A percentile compares a stretch with the other conserved stretches of the same genome.
Evolutionary conservation across 2,888 invertebrate species (phyloP).

Genomic region (Ditula angustiorana): DNA sequence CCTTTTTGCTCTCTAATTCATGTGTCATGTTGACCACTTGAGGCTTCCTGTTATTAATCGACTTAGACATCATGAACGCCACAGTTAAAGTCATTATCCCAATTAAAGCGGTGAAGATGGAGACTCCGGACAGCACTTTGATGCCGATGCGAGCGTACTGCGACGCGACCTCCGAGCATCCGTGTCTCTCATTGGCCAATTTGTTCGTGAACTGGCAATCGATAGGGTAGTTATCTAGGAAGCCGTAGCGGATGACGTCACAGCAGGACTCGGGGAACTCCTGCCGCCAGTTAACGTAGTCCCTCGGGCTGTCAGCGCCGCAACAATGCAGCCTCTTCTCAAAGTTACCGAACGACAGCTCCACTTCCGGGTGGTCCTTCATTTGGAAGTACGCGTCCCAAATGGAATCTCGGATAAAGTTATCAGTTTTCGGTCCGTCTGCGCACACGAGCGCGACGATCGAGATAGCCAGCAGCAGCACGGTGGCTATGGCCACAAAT

Average conservation of each 20-base stretch:
- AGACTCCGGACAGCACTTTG: slow-evolving; percentile 62
- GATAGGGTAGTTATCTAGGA: slow-evolving; percentile 64
- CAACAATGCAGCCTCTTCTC: slow-evolving; percentile 76
- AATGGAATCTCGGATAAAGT: slow-evolving; percentile 72
- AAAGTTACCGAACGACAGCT: slow-evolving; percentile 60
- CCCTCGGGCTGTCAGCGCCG: slow-evolving; percentile 72
- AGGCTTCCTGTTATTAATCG: slow-evolving; percentile 56
- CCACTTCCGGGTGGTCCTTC: slow-evolving; percentile 60
- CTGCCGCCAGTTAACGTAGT: slow-evolving; percentile 71
- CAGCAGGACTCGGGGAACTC: slow-evolving; percentile 77
- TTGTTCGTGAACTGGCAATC: slow-evolving; percentile 76
- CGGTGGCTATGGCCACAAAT: slow-evolving; percentile 58
- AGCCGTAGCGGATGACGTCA: slow-evolving; percentile 72
- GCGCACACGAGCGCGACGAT: slow-evolving; percentile 69
- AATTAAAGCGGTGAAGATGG: slow-evolving; percentile 65
- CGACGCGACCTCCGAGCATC: slow-evolving; percentile 69
- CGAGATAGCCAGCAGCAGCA: slow-evolving; percentile 58
- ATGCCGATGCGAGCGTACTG: slow-evolving; percentile 70
- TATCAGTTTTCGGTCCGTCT: slow-evolving; percentile 64
- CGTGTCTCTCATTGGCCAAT: slow-evolving; percentile 74
- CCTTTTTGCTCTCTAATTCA: slow-evolving; percentile 75
- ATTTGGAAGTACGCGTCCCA: slow-evolving; percentile 74
- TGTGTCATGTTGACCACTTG: slow-evolving; percentile 55
- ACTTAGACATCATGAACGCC: slow-evolving; percentile 59
- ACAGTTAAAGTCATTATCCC: slow-evolving; percentile 60